A percentile compares a stretch with the other conserved stretches of the same genome.
phyloP scores from a whole-genome alignment of 2,113 vertebrate genomes.

The Recurvirostra avosetta region DNA sequence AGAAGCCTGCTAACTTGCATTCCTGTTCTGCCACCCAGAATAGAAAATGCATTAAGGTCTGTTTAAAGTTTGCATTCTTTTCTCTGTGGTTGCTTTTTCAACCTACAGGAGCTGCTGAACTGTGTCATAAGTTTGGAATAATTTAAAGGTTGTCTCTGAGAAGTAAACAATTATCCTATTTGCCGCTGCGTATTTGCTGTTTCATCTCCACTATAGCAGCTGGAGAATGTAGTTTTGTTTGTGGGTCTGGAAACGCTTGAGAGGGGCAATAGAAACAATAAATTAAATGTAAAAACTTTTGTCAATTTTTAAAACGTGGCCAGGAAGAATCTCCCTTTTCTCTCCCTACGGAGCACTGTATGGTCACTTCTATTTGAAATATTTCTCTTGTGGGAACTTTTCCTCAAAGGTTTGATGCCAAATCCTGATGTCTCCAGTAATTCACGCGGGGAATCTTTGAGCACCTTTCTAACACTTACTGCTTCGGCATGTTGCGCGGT shows the following conservation, averaged over 20 bases:
- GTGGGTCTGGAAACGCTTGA: background rate
- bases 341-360: background rate
- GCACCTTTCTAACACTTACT: background rate
- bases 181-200: background rate
- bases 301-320: background rate
- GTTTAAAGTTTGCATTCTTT: background rate
- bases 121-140: background rate
- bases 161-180: background rate
- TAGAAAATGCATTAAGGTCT: background rate
- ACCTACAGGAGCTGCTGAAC: background rate
- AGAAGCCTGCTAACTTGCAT: background rate
- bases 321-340: background rate
- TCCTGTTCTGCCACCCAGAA: background rate
- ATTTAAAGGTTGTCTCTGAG: background rate
- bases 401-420: background rate
- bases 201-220: accelerated
- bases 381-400: background rate
- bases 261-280: background rate
- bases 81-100: background rate
- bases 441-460: background rate
- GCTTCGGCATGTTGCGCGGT: accelerated
- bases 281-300: background rate
- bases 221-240: background rate
- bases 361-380: background rate
- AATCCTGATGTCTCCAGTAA: background rate